Percentiles rank a stretch among this genome's conserved stretches.
These are phyloP conservation scores for Nesoenas mayeri DNA, from an alignment of 2,113 vertebrate species.

Conservation along the genomic window DNA sequence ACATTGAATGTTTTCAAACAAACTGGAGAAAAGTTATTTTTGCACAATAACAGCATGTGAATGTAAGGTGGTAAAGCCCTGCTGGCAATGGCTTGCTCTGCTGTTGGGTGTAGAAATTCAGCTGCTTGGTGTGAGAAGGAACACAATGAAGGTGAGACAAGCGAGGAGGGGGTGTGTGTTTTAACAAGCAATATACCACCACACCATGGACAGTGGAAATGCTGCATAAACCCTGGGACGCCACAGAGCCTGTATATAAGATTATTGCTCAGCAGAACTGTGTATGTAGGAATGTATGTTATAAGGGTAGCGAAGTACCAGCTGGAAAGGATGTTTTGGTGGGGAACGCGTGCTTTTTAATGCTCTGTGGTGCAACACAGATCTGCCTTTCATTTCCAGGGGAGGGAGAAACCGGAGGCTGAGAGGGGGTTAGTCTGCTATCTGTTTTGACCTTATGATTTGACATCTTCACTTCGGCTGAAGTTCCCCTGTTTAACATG, in stretches of 20 bases:
- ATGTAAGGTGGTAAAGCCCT: background rate
- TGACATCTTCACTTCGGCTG: background rate
- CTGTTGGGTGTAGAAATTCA: background rate
- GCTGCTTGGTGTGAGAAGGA: background rate
- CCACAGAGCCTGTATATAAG: background rate
- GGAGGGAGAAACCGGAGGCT: background rate
- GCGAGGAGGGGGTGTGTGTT: background rate
- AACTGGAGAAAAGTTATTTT: background rate
- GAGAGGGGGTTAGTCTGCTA: background rate
- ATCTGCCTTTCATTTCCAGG: background rate
- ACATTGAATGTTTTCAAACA: background rate
- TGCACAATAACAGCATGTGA: background rate
- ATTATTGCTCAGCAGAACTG: background rate
- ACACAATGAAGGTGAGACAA: accelerated
- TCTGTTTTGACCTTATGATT: background rate
- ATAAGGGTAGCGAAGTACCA: background rate
- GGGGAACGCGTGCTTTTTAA: background rate
- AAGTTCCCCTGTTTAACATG: background rate
- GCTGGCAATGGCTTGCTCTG: background rate
- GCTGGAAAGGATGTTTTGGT: background rate
- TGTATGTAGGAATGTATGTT: accelerated
- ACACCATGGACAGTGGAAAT: background rate
- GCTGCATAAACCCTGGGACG: background rate
- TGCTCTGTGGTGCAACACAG: background rate
- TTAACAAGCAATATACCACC: background rate